Percentiles rank a stretch among this genome's conserved stretches.
Evolutionary conservation across 2,113 vertebrate species (phyloP).

Genomic region (Gadus chalcogrammus): DNA sequence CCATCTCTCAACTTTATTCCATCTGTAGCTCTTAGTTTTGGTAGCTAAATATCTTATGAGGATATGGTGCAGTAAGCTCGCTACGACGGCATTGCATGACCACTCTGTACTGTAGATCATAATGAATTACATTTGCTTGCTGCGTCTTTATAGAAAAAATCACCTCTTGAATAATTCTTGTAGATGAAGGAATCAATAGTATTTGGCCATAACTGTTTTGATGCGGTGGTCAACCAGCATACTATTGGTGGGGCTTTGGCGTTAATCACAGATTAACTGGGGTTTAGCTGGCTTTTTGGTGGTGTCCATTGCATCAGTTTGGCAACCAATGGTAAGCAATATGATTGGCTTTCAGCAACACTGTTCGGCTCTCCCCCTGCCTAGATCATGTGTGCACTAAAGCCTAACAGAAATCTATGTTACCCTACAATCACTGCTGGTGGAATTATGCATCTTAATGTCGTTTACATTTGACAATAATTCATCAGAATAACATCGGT

Average conservation of each 20-base stretch:
- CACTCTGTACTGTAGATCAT: slow-evolving; percentile 11
- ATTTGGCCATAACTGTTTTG: neutral
- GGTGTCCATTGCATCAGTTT: slow-evolving; percentile 17
- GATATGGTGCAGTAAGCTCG: slow-evolving; percentile 37
- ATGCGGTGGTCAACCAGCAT: slow-evolving; percentile 14
- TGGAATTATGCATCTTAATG: too few species aligned
- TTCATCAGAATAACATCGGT: neutral
- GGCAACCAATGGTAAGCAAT: slow-evolving; percentile 28
- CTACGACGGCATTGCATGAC: slow-evolving; percentile 53
- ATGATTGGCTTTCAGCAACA: slow-evolving; percentile 30
- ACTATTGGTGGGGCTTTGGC: slow-evolving; percentile 21
- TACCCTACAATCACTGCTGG: too few species aligned
- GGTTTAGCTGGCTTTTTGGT: too few species aligned
- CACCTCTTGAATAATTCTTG: neutral
- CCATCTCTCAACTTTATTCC: too few species aligned
- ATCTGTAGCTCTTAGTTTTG: too few species aligned
- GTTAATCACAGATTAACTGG: too few species aligned
- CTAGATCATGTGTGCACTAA: slow-evolving; percentile 24
- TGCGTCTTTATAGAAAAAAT: slow-evolving; percentile 8
- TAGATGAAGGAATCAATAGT: neutral
- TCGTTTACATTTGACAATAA: neutral
- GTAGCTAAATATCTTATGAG: neutral
- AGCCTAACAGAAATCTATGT: too few species aligned
- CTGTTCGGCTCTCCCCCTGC: slow-evolving; percentile 39
- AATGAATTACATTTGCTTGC: slow-evolving; percentile 33